Conservation (phyloP, 2,797 vertebrate genomes). For the Fratercula arctica region DNA sequence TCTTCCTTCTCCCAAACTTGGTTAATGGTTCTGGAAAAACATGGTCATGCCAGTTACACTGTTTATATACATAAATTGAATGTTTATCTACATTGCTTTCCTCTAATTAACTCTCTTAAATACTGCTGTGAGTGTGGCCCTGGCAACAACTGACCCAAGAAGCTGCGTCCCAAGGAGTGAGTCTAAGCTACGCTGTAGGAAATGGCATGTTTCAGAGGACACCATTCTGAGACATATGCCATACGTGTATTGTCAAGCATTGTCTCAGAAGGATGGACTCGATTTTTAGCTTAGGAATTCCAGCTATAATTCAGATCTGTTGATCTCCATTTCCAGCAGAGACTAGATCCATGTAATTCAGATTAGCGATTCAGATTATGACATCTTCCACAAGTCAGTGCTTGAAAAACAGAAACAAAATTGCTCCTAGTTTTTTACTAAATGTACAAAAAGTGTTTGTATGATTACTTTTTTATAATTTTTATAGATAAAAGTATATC, state of each 20-base stretch:
- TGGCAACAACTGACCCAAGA: neutral
- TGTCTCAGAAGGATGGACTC: neutral
- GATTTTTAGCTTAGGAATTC: neutral
- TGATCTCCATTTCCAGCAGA: neutral
- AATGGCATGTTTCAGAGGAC: neutral
- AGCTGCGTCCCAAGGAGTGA: neutral
- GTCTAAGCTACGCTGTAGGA: neutral
- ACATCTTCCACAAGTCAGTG: neutral
- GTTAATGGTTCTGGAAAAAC: neutral
- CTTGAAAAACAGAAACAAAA: neutral
- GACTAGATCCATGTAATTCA: neutral
- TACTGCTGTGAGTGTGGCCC: neutral
- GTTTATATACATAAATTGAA: neutral
- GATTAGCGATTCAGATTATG: neutral
- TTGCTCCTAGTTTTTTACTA: neutral
- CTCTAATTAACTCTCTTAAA: neutral
- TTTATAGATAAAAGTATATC: neutral
- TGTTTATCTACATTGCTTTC: neutral
- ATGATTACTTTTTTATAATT: neutral
- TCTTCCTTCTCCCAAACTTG: neutral
- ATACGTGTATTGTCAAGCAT: neutral
- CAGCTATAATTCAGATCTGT: neutral
- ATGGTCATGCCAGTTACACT: neutral
- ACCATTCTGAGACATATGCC: neutral
- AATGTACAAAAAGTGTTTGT: neutral